phyloP scores from a whole-genome alignment of 2,113 vertebrate genomes.

The Dromaius novaehollandiae region DNA sequence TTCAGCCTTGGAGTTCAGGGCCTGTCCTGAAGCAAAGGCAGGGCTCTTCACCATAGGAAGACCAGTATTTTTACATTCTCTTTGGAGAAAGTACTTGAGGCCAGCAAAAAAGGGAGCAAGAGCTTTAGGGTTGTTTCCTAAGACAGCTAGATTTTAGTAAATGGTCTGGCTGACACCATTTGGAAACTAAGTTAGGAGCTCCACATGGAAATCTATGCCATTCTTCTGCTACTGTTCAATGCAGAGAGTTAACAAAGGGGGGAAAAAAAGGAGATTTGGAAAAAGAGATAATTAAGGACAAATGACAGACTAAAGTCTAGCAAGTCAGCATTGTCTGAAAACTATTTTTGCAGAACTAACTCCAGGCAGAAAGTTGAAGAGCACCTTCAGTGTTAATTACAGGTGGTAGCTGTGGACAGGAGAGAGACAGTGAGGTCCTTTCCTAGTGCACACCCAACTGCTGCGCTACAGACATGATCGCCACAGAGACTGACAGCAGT shows the following conservation, averaged over 20 bases:
- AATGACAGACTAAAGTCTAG: not conserved
- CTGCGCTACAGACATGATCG: not conserved
- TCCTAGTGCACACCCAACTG: not conserved
- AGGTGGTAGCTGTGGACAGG: not conserved
- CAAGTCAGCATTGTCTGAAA: not conserved
- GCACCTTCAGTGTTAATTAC: not conserved
- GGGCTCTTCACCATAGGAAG: not conserved
- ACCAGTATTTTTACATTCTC: not conserved
- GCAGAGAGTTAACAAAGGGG: not conserved
- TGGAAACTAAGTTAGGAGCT: not conserved
- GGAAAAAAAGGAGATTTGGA: not conserved
- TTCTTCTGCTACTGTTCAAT: not conserved
- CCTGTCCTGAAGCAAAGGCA: not conserved
- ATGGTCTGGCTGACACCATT: not conserved
- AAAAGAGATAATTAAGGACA: not conserved
- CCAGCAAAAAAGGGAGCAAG: not conserved
- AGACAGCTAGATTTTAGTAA: not conserved
- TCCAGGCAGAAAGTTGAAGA: not conserved
- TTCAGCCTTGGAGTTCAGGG: not conserved
- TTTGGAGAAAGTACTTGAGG: not conserved
- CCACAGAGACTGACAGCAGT: not conserved
- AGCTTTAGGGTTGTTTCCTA: not conserved
- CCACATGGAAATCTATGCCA: not conserved
- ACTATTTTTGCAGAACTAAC: not conserved
- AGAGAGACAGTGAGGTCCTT: not conserved